A percentile compares a stretch with the other conserved stretches of the same genome.
phyloP scores from a whole-genome alignment of 2,797 vertebrate genomes.

The Salmo trutta region DNA sequence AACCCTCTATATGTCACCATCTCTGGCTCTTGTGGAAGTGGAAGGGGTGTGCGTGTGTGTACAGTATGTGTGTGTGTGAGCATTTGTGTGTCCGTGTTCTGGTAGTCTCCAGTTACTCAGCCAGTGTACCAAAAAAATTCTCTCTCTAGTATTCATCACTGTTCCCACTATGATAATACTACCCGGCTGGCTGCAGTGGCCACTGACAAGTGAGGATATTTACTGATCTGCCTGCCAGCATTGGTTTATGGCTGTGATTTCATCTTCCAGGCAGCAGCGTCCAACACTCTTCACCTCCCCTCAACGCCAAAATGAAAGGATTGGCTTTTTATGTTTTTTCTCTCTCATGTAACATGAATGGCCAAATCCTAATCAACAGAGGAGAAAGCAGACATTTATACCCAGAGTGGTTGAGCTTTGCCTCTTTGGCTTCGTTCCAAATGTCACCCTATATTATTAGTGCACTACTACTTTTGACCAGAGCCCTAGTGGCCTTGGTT shows the following conservation, averaged over 20 bases:
- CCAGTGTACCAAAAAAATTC: slow-evolving; percentile 3
- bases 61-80: not conserved
- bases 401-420: slow-evolving; percentile 17
- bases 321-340: slow-evolving; percentile 2
- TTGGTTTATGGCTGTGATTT: slow-evolving; percentile 45
- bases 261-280: slow-evolving; percentile 21
- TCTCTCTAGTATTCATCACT: slow-evolving; percentile 33
- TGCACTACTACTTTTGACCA: not conserved
- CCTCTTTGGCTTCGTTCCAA: not conserved
- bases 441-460: not conserved
- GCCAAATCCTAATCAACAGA: slow-evolving; percentile 45
- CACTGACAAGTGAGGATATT: slow-evolving; percentile 23
- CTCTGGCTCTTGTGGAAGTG: not conserved
- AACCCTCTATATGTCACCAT: not conserved
- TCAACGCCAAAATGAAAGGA: slow-evolving; percentile 21
- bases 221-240: too few species aligned
- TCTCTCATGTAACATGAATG: slow-evolving; percentile 18
- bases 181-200: not conserved
- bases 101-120: not conserved
- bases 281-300: not conserved
- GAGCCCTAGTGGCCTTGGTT: not conserved
- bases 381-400: slow-evolving; percentile 47
- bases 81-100: not conserved
- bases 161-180: not conserved
- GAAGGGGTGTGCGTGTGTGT: too few species aligned